These are phyloP conservation scores for Trichonephila clavata DNA, from an alignment of 1,140 invertebrate genomes.

Conservation along the genomic window DNA sequence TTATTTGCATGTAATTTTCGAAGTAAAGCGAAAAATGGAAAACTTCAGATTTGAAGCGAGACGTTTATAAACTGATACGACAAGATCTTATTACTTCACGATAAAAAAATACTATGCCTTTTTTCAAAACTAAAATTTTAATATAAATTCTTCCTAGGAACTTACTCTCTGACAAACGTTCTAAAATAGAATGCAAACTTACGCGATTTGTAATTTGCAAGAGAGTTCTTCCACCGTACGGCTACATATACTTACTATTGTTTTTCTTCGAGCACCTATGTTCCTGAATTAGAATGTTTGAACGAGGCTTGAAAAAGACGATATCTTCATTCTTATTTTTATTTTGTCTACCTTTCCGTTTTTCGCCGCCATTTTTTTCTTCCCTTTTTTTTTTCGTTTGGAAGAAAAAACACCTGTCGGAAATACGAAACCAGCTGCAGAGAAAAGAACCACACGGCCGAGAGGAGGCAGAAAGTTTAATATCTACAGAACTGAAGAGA, in stretches of 20 bases:
- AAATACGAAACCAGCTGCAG: not conserved
- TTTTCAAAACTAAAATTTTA: no score
- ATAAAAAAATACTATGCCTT: no score
- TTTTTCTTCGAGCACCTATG: not conserved
- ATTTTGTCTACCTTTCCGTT: not conserved
- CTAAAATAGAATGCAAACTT: not conserved
- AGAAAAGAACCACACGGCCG: not conserved
- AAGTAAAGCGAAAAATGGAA: no score
- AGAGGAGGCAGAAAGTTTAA: not conserved
- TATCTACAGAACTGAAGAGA: not conserved
- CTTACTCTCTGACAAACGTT: no score
- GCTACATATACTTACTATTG: not conserved
- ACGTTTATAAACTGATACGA: no score
- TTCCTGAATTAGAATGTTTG: not conserved
- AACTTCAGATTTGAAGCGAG: no score
- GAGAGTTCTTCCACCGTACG: not conserved
- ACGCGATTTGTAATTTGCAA: not conserved
- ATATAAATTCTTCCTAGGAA: no score
- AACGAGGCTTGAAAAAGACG: not conserved
- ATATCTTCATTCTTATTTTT: not conserved
- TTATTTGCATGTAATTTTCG: no score
- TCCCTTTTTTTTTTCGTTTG: not conserved
- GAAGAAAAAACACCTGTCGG: not conserved
- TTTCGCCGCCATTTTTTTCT: not conserved
- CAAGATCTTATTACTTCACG: no score